Conservation (phyloP, 1,140 invertebrate genomes). For the Wasmannia auropunctata region DNA sequence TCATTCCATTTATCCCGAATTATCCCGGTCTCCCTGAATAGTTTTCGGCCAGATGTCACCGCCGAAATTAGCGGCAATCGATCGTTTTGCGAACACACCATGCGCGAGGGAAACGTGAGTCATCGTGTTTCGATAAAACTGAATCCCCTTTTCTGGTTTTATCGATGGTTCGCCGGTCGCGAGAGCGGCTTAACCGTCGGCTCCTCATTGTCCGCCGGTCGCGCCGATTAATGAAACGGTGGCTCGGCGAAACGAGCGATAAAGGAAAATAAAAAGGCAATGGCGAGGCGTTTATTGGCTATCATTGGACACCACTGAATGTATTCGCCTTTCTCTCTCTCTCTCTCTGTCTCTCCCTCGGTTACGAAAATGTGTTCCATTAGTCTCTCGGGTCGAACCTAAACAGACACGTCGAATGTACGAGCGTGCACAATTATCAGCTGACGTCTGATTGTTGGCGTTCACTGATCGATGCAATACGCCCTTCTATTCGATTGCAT, state of each 20-base stretch:
- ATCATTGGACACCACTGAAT: conserved; percentile 65
- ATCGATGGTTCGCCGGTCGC: not conserved
- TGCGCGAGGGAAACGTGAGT: not conserved
- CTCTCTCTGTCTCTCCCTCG: not conserved
- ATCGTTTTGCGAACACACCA: conserved; percentile 11
- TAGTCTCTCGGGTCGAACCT: conserved; percentile 9
- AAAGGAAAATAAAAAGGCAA: conserved; percentile 66
- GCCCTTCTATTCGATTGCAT: not conserved
- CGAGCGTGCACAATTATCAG: conserved; percentile 15
- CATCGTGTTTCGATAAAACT: conserved; percentile 12
- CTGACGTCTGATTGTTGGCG: not conserved
- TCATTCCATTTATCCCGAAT: not conserved
- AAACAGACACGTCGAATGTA: not conserved
- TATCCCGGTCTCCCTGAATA: not conserved
- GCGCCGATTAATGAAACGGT: conserved; percentile 63
- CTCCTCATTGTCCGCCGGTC: conserved; percentile 52
- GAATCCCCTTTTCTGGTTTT: not conserved
- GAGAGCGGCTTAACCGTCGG: conserved; percentile 26
- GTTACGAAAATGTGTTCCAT: conserved; percentile 64
- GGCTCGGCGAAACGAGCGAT: conserved; percentile 48
- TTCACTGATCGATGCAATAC: conserved; percentile 2
- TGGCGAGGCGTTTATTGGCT: conserved; percentile 65
- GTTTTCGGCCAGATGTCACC: not conserved
- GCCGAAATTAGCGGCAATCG: not conserved
- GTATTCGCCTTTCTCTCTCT: not conserved